Conservation (phyloP, 2,113 vertebrate species). For the Sclerurus mexicanus region DNA sequence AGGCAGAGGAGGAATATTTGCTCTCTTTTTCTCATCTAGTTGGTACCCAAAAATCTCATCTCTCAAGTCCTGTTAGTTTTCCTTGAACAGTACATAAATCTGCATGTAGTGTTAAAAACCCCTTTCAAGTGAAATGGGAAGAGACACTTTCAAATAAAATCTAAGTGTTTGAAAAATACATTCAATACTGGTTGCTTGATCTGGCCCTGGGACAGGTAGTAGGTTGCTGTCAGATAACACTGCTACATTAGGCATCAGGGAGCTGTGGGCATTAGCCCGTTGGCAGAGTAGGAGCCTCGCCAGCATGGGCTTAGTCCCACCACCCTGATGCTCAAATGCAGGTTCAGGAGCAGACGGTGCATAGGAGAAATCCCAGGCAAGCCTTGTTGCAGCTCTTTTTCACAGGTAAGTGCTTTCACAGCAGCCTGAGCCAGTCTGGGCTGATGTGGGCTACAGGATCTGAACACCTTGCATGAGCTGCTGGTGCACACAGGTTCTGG, state of each 20-base stretch:
- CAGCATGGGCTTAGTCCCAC: background rate
- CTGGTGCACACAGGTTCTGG: background rate
- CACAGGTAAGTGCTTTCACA: background rate
- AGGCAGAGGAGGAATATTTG: background rate
- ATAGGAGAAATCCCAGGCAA: background rate
- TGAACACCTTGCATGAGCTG: background rate
- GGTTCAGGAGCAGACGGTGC: background rate
- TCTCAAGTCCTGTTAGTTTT: background rate
- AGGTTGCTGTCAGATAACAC: background rate
- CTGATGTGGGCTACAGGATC: background rate
- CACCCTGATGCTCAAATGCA: background rate
- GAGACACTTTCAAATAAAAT: background rate
- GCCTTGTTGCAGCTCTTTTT: background rate
- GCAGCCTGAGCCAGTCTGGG: background rate
- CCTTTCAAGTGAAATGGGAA: background rate
- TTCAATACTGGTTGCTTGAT: background rate
- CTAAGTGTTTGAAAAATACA: background rate
- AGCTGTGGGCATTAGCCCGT: fast-evolving
- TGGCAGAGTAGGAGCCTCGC: fast-evolving
- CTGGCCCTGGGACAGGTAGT: background rate
- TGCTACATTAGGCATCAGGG: background rate
- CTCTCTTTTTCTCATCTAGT: background rate
- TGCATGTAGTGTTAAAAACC: background rate
- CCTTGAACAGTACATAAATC: background rate
- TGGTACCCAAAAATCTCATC: background rate